phyloP scores from a whole-genome alignment of 2,888 invertebrate genomes.

The Acleris cristana region DNA sequence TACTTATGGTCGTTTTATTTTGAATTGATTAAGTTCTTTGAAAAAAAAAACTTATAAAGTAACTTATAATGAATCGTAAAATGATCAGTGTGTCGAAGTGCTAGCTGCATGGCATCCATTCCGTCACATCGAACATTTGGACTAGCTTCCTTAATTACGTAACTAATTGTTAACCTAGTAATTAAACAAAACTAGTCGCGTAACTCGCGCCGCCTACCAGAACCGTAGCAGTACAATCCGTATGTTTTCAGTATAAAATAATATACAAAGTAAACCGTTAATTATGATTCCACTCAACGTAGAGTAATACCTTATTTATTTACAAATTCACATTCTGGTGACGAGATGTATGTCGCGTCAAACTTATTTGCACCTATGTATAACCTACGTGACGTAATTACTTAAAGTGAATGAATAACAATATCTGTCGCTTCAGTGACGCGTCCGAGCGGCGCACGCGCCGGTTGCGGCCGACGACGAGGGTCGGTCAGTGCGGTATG shows the following conservation, averaged over 20 bases:
- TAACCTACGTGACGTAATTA: conserved; percentile 34
- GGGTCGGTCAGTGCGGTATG: no score
- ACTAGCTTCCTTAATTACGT: conserved; percentile 82
- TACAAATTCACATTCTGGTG: conserved; percentile 52
- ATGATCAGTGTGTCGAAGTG: conserved; percentile 43
- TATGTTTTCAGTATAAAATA: conserved; percentile 54
- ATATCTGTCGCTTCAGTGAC: conserved; percentile 28
- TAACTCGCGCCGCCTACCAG: conserved; percentile 59
- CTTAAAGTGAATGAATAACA: conserved; percentile 33
- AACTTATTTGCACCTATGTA: conserved; percentile 36
- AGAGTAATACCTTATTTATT: conserved; percentile 51
- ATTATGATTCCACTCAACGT: conserved; percentile 39
- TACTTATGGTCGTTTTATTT: conserved; percentile 40
- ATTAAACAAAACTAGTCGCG: conserved; percentile 81
- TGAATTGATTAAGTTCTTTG: conserved; percentile 27
- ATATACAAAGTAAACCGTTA: conserved; percentile 63
- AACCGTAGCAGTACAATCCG: conserved; percentile 63
- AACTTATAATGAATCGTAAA: conserved; percentile 36
- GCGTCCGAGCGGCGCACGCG: conserved; percentile 14
- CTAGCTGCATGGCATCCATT: conserved; percentile 72
- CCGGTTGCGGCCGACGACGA: no score
- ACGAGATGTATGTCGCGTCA: conserved; percentile 32
- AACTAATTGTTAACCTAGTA: conserved; percentile 73
- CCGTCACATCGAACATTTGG: conserved; percentile 81
- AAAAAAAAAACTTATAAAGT: conserved; percentile 28